These are phyloP conservation scores for Micrasema longulum DNA, from an alignment of 1,140 invertebrate species.

Conservation along the genomic window DNA sequence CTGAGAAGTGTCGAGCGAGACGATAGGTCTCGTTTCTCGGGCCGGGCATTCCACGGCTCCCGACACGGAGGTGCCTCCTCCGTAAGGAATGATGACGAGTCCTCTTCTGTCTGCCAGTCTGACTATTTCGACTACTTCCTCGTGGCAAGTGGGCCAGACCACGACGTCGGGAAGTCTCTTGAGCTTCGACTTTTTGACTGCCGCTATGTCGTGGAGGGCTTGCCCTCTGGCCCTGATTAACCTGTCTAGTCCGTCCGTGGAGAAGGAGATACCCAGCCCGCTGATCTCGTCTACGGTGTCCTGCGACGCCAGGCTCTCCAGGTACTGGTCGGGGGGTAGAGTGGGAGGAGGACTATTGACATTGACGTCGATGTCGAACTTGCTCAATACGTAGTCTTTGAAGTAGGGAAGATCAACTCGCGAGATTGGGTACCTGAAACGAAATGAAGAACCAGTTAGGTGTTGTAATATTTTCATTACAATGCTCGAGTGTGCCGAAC, in stretches of 20 bases:
- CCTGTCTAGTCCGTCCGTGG: conserved; percentile 84
- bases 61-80: conserved; percentile 96
- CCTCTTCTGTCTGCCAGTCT: conserved; percentile 79
- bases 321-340: conserved; percentile 68
- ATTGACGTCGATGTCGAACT: conserved; percentile 76
- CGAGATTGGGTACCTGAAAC: conserved; percentile 85
- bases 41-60: conserved; percentile 89
- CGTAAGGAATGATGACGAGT: conserved; percentile 94
- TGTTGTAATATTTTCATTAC: not conserved
- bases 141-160: conserved; percentile 89
- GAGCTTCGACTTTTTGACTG: conserved; percentile 78
- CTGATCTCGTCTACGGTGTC: conserved; percentile 74
- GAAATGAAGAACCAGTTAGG: conserved; percentile 43
- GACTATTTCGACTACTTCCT: conserved; percentile 87
- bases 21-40: conserved; percentile 85
- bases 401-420: conserved; percentile 83
- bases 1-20: conserved; percentile 93
- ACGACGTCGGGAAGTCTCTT: conserved; percentile 93
- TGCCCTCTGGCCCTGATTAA: conserved; percentile 95
- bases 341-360: conserved; percentile 62
- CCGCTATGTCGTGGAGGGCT: conserved; percentile 91
- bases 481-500: not conserved
- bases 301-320: conserved; percentile 67
- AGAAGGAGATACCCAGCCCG: conserved; percentile 75
- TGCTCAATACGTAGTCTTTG: conserved; percentile 82